Evolutionary conservation across 2,113 vertebrate species (phyloP).

Genomic region (Seriola rivoliana): DNA sequence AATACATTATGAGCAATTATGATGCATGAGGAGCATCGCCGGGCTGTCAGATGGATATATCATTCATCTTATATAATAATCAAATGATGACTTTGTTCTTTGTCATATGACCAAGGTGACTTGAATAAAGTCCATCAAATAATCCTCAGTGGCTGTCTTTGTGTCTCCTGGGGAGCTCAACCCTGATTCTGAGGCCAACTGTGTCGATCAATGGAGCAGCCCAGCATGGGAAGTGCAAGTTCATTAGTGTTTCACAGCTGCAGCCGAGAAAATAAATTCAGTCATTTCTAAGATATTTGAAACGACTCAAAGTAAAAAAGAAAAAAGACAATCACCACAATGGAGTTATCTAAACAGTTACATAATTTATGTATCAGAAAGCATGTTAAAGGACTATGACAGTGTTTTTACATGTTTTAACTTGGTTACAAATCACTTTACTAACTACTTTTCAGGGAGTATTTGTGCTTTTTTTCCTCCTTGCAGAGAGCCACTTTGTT

Average conservation of each 20-base stretch:
- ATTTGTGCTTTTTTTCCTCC: not conserved
- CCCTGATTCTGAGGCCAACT: conserved; percentile 35
- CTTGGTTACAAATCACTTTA: not conserved
- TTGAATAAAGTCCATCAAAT: conserved; percentile 32
- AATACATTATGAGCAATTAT: conserved; percentile 53
- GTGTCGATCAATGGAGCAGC: conserved; percentile 59
- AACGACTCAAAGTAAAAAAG: conserved; percentile 23
- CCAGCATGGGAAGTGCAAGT: conserved; percentile 49
- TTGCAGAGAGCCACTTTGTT: not conserved
- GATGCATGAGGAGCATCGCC: conserved; percentile 40
- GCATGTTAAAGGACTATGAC: not conserved
- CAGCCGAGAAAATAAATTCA: conserved; percentile 50
- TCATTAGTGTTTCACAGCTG: conserved; percentile 60
- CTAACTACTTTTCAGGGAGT: not conserved
- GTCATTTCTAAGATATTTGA: conserved; percentile 15
- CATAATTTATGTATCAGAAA: not conserved
- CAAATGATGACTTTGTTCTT: conserved; percentile 52
- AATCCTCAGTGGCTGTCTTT: conserved; percentile 25
- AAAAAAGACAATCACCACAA: not conserved
- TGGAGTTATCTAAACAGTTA: not conserved
- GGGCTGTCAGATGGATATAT: conserved; percentile 22
- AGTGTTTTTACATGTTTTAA: not conserved
- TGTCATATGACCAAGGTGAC: conserved; percentile 48
- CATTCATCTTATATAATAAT: conserved; percentile 55
- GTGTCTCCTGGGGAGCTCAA: conserved; percentile 22